Conservation (phyloP, 2,888 invertebrate genomes). For the Macaria notata region DNA sequence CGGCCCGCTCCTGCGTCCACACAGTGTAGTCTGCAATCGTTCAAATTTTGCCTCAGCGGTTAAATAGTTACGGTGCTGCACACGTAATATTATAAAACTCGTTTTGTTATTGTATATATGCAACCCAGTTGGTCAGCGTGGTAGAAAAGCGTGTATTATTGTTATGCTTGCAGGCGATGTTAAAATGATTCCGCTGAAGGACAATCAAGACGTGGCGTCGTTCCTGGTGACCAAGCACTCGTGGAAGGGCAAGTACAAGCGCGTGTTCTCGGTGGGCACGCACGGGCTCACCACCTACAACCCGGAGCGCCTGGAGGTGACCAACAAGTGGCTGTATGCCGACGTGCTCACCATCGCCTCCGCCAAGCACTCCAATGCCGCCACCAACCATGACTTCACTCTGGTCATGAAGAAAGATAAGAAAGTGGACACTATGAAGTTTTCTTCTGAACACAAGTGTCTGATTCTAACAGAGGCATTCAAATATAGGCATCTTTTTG, state of each 20-base stretch:
- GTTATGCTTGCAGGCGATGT: constrained; percentile 69
- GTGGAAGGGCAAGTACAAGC: constrained; percentile 99
- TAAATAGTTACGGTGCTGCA: constrained; percentile 10
- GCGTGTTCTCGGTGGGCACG: constrained; percentile 98
- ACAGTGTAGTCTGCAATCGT: background rate
- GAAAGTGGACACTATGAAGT: constrained; percentile 96
- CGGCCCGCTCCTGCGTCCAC: constrained; percentile 12
- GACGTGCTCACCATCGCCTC: constrained; percentile 89
- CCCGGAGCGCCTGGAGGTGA: constrained; percentile 84
- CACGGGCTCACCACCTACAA: constrained; percentile 98
- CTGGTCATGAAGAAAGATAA: constrained; percentile 94
- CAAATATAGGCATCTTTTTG: constrained; percentile 89
- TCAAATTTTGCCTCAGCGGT: background rate
- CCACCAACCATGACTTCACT: constrained; percentile 86
- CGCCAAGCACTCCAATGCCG: constrained; percentile 79
- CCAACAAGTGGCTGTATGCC: constrained; percentile 95
- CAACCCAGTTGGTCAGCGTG: constrained; percentile 42
- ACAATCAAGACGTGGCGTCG: constrained; percentile 97
- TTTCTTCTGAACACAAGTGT: constrained; percentile 97
- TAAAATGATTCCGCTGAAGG: constrained; percentile 91
- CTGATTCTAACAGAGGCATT: constrained; percentile 96
- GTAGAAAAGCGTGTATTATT: constrained; percentile 24
- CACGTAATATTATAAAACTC: constrained; percentile 9
- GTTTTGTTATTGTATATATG: constrained; percentile 35
- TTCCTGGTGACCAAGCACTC: constrained; percentile 98